phyloP scores from a whole-genome alignment of 2,113 vertebrate genomes.

The Lutjanus erythropterus region DNA sequence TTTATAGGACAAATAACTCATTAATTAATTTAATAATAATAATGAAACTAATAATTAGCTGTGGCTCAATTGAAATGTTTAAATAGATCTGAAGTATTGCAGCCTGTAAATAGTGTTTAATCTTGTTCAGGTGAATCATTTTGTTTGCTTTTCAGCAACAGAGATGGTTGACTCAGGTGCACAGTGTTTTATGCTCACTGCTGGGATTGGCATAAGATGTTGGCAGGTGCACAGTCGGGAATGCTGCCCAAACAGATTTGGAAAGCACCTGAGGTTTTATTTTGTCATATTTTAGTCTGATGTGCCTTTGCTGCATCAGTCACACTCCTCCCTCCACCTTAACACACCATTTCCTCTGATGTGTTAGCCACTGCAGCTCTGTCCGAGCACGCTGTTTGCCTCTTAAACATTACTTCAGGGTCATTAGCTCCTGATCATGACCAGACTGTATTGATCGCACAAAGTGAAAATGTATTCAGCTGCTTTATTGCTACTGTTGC shows the following conservation, averaged over 20 bases:
- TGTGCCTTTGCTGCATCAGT: background rate
- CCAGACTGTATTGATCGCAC: conserved; percentile 28
- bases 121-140: background rate
- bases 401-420: conserved; percentile 1
- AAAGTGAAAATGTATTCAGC: conserved; percentile 26
- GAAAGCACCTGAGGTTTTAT: background rate
- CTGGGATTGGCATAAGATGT: background rate
- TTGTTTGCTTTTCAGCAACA: background rate
- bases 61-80: no score
- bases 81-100: background rate
- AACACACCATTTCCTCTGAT: background rate
- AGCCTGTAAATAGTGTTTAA: background rate
- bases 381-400: conserved; percentile 8
- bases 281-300: conserved; percentile 15
- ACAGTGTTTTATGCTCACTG: background rate
- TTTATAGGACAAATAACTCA: no score
- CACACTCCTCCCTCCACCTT: background rate
- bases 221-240: background rate
- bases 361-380: background rate
- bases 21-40: no score
- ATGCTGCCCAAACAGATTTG: background rate
- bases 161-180: background rate
- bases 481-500: conserved; percentile 39
- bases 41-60: no score
- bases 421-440: conserved; percentile 19